Evolutionary conservation across 2,113 vertebrate genomes (phyloP).

Genomic region (Ameiurus melas): DNA sequence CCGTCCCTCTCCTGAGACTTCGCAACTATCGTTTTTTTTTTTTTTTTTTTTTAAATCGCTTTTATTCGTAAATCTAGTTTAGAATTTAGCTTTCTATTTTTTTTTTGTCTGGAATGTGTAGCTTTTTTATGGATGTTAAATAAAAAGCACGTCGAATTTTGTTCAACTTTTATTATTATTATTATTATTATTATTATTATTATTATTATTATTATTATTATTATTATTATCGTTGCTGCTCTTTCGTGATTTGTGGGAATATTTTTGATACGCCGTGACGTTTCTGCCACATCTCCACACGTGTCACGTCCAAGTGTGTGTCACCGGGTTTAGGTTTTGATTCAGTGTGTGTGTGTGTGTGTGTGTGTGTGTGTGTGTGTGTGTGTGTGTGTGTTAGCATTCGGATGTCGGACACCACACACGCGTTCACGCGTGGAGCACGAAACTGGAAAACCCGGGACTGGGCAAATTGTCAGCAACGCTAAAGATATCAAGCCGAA

Average conservation of each 20-base stretch:
- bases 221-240: background rate
- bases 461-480: slow-evolving; percentile 78
- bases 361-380: background rate
- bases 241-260: background rate
- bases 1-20: background rate
- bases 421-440: slow-evolving; percentile 47
- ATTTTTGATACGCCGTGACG: background rate
- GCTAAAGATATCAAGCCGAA: slow-evolving; percentile 81
- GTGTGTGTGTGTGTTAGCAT: slow-evolving; percentile 1
- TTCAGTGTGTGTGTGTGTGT: background rate
- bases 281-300: background rate
- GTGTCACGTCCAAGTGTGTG: background rate
- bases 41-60: too few species aligned
- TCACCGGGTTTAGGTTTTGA: background rate
- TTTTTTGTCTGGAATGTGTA: background rate
- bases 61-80: background rate
- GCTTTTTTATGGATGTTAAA: background rate
- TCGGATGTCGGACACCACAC: slow-evolving; percentile 64
- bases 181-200: too few species aligned
- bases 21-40: background rate
- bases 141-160: background rate
- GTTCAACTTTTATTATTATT: background rate
- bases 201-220: background rate
- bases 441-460: slow-evolving; percentile 69
- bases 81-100: background rate